Conservation (phyloP, 2,797 vertebrate species). For the Pangasius macronema region DNA sequence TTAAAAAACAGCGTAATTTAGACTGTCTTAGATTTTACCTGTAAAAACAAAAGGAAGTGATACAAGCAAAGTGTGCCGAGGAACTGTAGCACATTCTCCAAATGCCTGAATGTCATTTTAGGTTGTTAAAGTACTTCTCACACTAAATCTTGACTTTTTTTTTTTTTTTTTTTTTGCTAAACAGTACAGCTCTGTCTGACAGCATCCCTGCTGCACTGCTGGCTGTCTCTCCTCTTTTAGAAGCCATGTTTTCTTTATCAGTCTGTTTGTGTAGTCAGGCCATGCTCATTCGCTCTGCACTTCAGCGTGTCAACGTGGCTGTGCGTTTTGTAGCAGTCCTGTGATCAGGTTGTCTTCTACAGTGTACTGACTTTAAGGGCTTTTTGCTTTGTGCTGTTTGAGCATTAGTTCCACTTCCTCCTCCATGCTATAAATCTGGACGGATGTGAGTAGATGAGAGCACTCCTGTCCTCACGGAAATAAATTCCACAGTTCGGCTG, state of each 20-base stretch:
- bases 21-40: neutral
- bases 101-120: neutral
- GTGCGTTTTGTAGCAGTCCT: neutral
- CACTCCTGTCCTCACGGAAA: neutral
- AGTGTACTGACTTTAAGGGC: neutral
- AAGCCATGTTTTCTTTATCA: conserved; percentile 9
- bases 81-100: neutral
- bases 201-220: neutral
- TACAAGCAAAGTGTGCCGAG: neutral
- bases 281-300: neutral
- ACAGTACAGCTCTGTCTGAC: neutral
- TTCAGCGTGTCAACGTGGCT: neutral
- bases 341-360: neutral
- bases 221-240: neutral
- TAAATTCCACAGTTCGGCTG: neutral
- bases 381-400: conserved; percentile 7
- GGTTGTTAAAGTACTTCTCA: neutral
- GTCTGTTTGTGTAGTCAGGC: conserved; percentile 6
- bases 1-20: too few species aligned
- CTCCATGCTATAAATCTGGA: neutral
- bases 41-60: neutral
- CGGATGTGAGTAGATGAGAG: neutral
- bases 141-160: neutral
- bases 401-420: neutral
- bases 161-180: neutral